A percentile compares a stretch with the other conserved stretches of the same genome.
Conservation (phyloP, 1,140 invertebrate species). For the Bombus haemorrhoidalis region DNA sequence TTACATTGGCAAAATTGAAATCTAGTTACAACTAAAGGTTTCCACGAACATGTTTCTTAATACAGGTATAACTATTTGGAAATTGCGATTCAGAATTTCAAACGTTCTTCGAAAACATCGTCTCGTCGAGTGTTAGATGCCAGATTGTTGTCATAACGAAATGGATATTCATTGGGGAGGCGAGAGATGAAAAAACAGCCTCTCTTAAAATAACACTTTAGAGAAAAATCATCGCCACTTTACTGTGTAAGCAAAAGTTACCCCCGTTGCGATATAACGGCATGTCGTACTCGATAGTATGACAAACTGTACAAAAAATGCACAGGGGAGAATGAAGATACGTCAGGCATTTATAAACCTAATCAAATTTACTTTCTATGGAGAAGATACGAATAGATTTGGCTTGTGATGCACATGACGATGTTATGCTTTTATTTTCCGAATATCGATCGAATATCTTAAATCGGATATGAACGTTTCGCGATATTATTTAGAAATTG, state of each 20-base stretch:
- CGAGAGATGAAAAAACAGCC: slow-evolving; percentile 10
- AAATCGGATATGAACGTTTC: background rate
- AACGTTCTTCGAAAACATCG: slow-evolving; percentile 5
- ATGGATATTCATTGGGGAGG: slow-evolving; percentile 32
- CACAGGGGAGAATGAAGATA: background rate
- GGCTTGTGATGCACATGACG: background rate
- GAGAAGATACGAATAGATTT: background rate
- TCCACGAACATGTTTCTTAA: background rate
- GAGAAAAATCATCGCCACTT: slow-evolving; percentile 67
- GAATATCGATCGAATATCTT: no score
- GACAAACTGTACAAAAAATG: slow-evolving; percentile 38
- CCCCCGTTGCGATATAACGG: slow-evolving; percentile 26
- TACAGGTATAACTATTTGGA: background rate
- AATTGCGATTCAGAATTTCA: background rate
- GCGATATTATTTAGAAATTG: background rate
- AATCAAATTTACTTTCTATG: background rate
- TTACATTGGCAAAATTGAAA: background rate
- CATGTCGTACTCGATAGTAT: background rate
- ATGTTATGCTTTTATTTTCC: background rate
- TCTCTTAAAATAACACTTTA: slow-evolving; percentile 59
- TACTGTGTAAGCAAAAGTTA: slow-evolving; percentile 60
- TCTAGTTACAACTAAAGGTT: background rate
- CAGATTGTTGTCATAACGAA: slow-evolving; percentile 50
- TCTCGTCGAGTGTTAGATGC: slow-evolving; percentile 18
- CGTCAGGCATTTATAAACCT: background rate